Conservation (phyloP, 2,797 vertebrate genomes). For the Lagodon rhomboides region DNA sequence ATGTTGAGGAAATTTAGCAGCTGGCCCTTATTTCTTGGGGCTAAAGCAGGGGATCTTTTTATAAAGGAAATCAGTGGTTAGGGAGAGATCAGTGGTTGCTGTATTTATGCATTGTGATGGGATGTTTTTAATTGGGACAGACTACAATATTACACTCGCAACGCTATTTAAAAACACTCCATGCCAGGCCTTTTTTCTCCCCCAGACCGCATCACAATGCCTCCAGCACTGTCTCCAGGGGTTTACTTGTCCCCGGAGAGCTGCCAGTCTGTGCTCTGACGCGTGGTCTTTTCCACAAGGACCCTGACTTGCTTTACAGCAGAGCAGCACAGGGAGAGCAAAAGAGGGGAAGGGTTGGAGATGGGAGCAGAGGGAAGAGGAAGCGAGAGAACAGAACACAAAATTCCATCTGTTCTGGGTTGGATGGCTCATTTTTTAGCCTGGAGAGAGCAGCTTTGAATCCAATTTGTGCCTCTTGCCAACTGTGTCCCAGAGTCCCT, state of each 20-base stretch:
- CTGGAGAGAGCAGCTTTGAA: constrained; percentile 85
- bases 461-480: constrained; percentile 85
- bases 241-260: constrained; percentile 62
- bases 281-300: constrained; percentile 68
- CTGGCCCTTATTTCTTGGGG: background rate
- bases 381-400: constrained; percentile 76
- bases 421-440: constrained; percentile 84
- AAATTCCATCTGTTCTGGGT: constrained; percentile 87
- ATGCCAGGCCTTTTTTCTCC: background rate
- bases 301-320: constrained; percentile 71
- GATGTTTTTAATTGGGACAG: constrained; percentile 15
- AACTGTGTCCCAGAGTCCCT: constrained; percentile 84
- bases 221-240: constrained; percentile 59
- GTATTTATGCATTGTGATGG: constrained; percentile 14
- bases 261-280: constrained; percentile 69
- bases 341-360: constrained; percentile 47
- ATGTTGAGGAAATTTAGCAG: background rate
- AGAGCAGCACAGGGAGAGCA: constrained; percentile 58
- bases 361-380: constrained; percentile 64
- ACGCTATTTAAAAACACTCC: constrained; percentile 19
- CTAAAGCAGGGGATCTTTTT: constrained; percentile 8
- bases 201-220: constrained; percentile 42
- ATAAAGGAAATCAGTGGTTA: constrained; percentile 4
- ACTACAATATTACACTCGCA: constrained; percentile 18
- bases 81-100: constrained; percentile 22